Base-by-base conservation (phyloP, 2,113 vertebrate species). In the Xyliphius kryptos region DNA sequence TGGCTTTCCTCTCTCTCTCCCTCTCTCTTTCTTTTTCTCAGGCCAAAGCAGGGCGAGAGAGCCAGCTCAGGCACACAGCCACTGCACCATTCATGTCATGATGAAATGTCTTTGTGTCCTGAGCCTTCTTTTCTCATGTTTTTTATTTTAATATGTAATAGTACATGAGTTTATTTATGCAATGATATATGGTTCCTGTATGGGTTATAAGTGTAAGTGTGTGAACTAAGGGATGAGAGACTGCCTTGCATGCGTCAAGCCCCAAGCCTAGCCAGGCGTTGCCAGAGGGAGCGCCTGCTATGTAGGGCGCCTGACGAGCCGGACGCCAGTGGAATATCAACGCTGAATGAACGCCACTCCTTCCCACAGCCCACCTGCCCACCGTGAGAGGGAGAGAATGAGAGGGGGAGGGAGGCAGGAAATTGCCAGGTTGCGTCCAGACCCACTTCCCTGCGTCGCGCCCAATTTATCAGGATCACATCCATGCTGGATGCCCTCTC, bases 351-450 rank as follows among this genome's bases (percentile, higher is more conserved):
- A 80, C 75, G 73, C 81, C 81, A 76, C 81, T 83, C 79, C 80
- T 83, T 79, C 81, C 81, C 77, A 80, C 79, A 82, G 81, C 83
- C 84, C 86, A 85, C 85, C 85, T 87, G 83, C 86, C 80, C 81
- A 82, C 79, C 58, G 61, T 19, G 32, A 16, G 37, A 57, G 56
- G 58, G 73, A 70, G 62, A 70, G 60, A 66, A 66, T 6, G 40
- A 21, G 37, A 10, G 56, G 32, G 67, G 70, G 71, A 21, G 67
- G 78, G 78, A 74, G 80, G 76, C 72, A 79, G 79, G 85, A 87
- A 87, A 87, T 83, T 85, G 84, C 81, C 85, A 87, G 87, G 83
- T 86, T 87, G 83, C 85, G 84, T 87, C 82, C 79, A 89, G 85
- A 86, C 82, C 85, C 85, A 84, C 82, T 87, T 89, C 84, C 80